These are phyloP conservation scores for Nomada goodeniana DNA, from an alignment of 2,888 invertebrate genomes.

Conservation along the genomic window DNA sequence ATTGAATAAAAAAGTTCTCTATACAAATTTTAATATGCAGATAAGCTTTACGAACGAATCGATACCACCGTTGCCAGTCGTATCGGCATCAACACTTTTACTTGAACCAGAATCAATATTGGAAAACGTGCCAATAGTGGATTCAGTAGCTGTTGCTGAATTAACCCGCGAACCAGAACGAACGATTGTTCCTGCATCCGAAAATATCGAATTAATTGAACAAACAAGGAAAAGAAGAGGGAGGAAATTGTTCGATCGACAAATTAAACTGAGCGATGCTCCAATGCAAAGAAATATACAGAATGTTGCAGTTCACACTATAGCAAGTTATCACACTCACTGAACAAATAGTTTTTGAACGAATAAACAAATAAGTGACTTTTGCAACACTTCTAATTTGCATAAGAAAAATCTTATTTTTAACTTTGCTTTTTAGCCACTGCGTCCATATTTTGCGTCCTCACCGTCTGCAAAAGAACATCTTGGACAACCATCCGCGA, in stretches of 20 bases:
- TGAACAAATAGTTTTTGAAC: not conserved
- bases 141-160: not conserved
- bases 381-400: not conserved
- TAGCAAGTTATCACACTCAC: constrained; percentile 18
- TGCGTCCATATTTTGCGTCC: not conserved
- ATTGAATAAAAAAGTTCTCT: not conserved
- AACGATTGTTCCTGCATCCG: not conserved
- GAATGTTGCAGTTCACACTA: constrained; percentile 19
- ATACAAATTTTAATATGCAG: constrained; percentile 4
- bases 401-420: not conserved
- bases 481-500: constrained; percentile 7
- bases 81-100: not conserved
- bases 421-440: constrained; percentile 15
- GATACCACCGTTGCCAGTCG: not conserved
- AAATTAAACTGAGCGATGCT: not conserved
- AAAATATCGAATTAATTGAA: not conserved
- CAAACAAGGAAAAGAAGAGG: not conserved
- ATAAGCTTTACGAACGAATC: not conserved
- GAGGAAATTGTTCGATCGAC: constrained; percentile 13
- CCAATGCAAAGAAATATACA: not conserved
- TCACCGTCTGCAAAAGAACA: not conserved
- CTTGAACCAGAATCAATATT: not conserved
- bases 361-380: not conserved
- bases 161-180: not conserved
- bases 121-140: not conserved